Evolutionary conservation across 1,140 invertebrate species (phyloP), one percentile per base, ranked within the genome.

Genomic region (Diplogasteroides magnus): DNA sequence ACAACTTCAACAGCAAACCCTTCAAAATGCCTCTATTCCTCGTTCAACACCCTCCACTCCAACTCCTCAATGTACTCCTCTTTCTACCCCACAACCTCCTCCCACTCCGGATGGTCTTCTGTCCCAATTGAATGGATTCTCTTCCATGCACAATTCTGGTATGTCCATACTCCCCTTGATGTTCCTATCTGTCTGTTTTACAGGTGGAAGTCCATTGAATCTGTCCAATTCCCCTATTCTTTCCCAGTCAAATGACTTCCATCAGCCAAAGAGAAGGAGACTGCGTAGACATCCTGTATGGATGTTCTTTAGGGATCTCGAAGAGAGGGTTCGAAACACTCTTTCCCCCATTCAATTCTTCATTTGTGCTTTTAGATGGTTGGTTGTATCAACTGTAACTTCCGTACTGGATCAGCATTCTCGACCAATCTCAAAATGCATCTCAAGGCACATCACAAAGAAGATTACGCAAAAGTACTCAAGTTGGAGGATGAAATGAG

Each of bases 351-450:
- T 64, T 15, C 56, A 68, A 32, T 26, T 14, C 27, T 27, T 67
- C 14, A 68, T 26, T 2, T 26, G 2, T 23, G 31, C 55, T 58
- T 67, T 0, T 58, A 74, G 69, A 72, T 72, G 65, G 73, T 74
- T 55, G 73, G 73, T 27, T 74, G 73, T 37, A 74, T 66, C 28
- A 74, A 72, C 61, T 74, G 73, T 32, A 61, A 71, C 23, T 74
- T 74, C 69, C 64, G 73, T 31, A 74, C 73, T 11, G 73, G 69
- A 28, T 74, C 73, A 6, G 73, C 73, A 0, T 74, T 74, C 73
- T 66, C 61, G 19, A 74, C 73, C 15, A 74, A 74, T 59, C 32
- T 74, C 64, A 74, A 74, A 61, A 74, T 74, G 73, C 73, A 74
- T 37, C 57, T 74, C 60, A 74, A 74, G 56, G 73, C 73, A 56